Conservation (phyloP, 2,113 vertebrate genomes). For the Sula dactylatra region DNA sequence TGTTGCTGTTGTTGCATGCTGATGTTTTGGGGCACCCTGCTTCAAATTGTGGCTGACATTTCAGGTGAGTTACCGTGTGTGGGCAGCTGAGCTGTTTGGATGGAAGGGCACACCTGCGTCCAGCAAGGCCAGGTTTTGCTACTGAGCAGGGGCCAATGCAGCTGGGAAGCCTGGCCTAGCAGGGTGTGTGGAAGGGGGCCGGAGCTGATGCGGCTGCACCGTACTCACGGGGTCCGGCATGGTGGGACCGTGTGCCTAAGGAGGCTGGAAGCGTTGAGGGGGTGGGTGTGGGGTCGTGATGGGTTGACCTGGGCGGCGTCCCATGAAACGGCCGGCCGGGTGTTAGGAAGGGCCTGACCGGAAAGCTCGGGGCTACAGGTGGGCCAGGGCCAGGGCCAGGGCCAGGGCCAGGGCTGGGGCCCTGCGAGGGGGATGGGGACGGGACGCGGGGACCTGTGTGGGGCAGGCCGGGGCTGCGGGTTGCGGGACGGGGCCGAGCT, state of each 20-base stretch:
- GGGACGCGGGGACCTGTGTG: no score
- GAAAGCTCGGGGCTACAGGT: background rate
- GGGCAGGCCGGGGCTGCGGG: no score
- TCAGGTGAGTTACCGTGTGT: background rate
- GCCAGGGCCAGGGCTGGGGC: background rate
- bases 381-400: background rate
- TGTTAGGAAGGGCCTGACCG: background rate
- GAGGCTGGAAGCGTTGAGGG: background rate
- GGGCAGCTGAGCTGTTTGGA: background rate
- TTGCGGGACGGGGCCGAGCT: background rate
- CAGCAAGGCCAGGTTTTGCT: background rate
- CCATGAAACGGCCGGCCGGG: no score
- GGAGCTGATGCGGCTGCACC: background rate
- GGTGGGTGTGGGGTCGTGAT: accelerated
- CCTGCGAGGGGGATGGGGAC: background rate
- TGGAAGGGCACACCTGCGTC: background rate
- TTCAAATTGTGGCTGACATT: background rate
- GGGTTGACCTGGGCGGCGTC: background rate
- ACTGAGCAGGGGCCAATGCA: no score
- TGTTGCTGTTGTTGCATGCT: background rate
- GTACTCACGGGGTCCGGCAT: accelerated
- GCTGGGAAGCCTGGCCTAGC: background rate
- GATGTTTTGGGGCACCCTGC: background rate
- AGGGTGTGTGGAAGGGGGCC: no score
- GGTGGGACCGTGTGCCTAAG: background rate